Evolutionary conservation across 2,888 invertebrate species (phyloP), one percentile per base, ranked within the genome.

Genomic region (Nemurella pictetii): DNA sequence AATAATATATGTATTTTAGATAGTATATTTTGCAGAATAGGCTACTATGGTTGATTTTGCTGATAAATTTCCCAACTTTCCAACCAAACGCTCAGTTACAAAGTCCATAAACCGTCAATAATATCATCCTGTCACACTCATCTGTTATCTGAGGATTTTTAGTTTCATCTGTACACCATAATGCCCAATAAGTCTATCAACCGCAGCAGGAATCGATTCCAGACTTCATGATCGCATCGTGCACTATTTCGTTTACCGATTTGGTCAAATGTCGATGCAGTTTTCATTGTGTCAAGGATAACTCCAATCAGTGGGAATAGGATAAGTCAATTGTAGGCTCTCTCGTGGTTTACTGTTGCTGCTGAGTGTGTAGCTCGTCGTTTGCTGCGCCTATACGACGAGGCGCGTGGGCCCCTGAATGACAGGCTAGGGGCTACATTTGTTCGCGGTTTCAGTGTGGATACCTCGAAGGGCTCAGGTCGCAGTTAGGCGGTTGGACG

Each of bases 401-500:
- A n/a, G n/a, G n/a, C n/a, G n/a, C n/a, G n/a, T n/a, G n/a, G 20
- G 55, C 55, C 55, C 55, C 55, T 12, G 20, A 55, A 20, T 12
- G 55, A 2, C 5, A 20, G 55, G 55, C 28, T 75, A 27, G 75
- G 75, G 12, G 75, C 27, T 75, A 55, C 55, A 55, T 2, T 75
- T 35, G 55, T 35, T 90, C 89, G 85, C 78, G 83, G 83, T 94
- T 95, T 93, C 95, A 96, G 96, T 95, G 95, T 93, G 95, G 96
- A 93, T 96, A 96, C 95, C 94, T 96, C 93, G 96, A 96, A 94
- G 96, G 96, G 93, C 95, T 96, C 93, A 95, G 96, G 93, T 95
- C 96, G 93, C 96, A 96, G 94, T 95, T 97, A 93, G 96, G 96
- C 94, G 96, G 96, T 94, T 96, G 96, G 94, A 97, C 97, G 93